Evolutionary conservation across 2,113 vertebrate genomes (phyloP).

Genomic region (Chaetodon auriga): DNA sequence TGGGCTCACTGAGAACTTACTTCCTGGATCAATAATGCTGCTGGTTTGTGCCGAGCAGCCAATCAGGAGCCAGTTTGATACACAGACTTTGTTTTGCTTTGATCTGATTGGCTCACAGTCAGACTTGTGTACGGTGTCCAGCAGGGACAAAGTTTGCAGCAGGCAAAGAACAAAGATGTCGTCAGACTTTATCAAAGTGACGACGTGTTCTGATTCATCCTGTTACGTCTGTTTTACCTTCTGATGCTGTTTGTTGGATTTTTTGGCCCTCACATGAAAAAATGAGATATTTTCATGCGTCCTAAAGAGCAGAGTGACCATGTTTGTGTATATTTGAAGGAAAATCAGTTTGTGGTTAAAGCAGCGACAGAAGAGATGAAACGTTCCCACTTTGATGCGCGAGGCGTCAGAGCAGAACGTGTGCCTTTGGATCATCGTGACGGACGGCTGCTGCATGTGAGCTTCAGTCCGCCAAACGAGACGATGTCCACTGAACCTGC

Average conservation of each 20-base stretch:
- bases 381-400: neutral
- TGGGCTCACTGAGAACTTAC: neutral
- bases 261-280: too few relatives aligned
- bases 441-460: slow-evolving; percentile 21
- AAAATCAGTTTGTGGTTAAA: neutral
- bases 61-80: neutral
- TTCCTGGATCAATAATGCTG: slow-evolving; percentile 6
- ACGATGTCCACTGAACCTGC: neutral
- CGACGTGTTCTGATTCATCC: neutral
- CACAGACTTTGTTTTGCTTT: neutral
- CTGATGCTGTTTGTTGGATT: neutral
- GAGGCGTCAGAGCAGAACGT: neutral
- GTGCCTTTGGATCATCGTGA: neutral
- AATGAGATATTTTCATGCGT: too few relatives aligned
- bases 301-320: neutral
- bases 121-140: slow-evolving; percentile 5
- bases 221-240: neutral
- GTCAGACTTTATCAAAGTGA: slow-evolving; percentile 9
- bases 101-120: slow-evolving; percentile 30
- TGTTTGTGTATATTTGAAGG: too few relatives aligned
- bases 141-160: slow-evolving; percentile 8
- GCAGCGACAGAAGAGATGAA: neutral
- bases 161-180: neutral
- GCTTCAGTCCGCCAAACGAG: neutral
- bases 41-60: neutral